Evolutionary conservation across 2,888 invertebrate genomes (phyloP), one percentile per base, ranked within the genome.

Genomic region (Abrostola tripartita): DNA sequence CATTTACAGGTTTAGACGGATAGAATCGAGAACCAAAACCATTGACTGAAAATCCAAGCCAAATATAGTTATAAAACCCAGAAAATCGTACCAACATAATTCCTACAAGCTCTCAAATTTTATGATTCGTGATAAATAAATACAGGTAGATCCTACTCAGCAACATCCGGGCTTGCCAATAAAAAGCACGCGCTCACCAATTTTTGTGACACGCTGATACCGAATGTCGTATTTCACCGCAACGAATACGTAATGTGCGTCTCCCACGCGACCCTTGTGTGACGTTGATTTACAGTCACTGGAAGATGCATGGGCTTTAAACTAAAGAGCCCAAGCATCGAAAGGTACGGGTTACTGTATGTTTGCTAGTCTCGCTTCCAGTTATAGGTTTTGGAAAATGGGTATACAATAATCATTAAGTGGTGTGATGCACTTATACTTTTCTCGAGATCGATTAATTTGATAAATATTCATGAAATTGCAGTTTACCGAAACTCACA

Each of bases 121-220:
- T 65, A 67, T 53, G 52, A 54, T 41, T 52, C n/a, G 38, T 49
- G 14, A 53, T 56, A 67, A 54, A 68, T 49, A 72, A 75, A 72
- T 76, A 71, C 85, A 85, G 86, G 86, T 87, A 80, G 76, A 66
- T 35, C 59, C 50, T 68, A 81, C 78, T 82, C 84, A 79, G 78
- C 78, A 76, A 71, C 73, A 66, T 62, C 71, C 66, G 55, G 14
- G 61, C 57, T 76, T 71, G 65, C 78, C 85, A 84, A 88, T 87
- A 91, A 91, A 90, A 90, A 86, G 81, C 87, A 88, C 86, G 85
- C 87, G 81, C 60, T 81, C 86, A 84, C 83, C 86, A 88, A 89
- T 88, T 89, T 88, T 85, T 90, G 88, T 87, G 88, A 87, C 87
- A 87, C 81, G 85, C 86, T 87, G 90, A 88, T 88, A 86, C 85